A percentile compares a stretch with the other conserved stretches of the same genome.
These are phyloP conservation scores for Lacanobia wlatinum DNA, from an alignment of 2,888 invertebrate genomes.

Conservation along the genomic window DNA sequence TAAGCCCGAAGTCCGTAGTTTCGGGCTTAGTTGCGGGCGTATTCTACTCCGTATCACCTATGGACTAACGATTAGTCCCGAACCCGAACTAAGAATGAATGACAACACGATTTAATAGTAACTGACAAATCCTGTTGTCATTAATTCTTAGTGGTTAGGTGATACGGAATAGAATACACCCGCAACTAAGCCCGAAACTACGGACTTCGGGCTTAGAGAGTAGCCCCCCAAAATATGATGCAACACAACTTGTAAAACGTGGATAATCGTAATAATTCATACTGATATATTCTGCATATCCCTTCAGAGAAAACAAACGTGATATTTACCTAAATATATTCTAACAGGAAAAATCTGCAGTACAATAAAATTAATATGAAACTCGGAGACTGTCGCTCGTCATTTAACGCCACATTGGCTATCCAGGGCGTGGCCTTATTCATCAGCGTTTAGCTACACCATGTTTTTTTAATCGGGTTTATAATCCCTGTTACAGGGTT, in stretches of 20 bases:
- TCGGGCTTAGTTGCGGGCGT: too few relatives aligned
- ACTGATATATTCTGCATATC: background rate
- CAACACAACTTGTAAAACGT: background rate
- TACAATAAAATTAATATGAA: slow-evolving; percentile 30
- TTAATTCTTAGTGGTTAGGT: too few relatives aligned
- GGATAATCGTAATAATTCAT: background rate
- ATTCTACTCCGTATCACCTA: too few relatives aligned
- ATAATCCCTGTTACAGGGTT: background rate
- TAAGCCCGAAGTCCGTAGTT: too few relatives aligned
- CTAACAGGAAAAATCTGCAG: slow-evolving; percentile 29
- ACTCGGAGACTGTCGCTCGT: slow-evolving; percentile 33
- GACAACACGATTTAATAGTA: too few relatives aligned
- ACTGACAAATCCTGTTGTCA: too few relatives aligned
- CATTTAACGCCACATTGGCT: slow-evolving; percentile 58
- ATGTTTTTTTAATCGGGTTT: slow-evolving; percentile 35
- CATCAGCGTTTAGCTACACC: slow-evolving; percentile 3
- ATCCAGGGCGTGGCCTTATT: slow-evolving; percentile 55
- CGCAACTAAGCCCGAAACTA: too few relatives aligned
- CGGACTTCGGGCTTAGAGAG: too few relatives aligned
- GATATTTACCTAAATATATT: background rate
- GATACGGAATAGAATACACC: too few relatives aligned
- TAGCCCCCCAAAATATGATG: background rate
- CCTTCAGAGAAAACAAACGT: background rate
- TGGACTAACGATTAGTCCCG: too few relatives aligned
- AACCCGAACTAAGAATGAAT: too few relatives aligned